phyloP scores from a whole-genome alignment of 2,888 invertebrate genomes.

The Tetranychus truncatus region DNA sequence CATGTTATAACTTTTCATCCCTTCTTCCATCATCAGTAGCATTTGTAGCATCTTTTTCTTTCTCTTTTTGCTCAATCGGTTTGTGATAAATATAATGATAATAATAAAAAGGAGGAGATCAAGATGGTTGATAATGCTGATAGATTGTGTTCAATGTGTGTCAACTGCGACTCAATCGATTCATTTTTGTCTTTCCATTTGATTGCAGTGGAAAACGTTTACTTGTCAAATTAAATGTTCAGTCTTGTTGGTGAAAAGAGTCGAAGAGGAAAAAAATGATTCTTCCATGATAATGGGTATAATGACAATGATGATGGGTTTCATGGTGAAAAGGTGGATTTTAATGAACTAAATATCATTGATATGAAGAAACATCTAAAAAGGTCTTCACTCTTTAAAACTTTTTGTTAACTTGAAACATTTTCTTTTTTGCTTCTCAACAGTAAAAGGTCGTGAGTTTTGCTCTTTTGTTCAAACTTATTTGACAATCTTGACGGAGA shows the following conservation, averaged over 20 bases:
- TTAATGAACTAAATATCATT: too few species aligned
- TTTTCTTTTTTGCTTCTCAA: too few species aligned
- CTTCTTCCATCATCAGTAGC: not conserved
- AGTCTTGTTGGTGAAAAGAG: not conserved
- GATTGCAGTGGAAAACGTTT: not conserved
- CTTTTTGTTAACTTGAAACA: too few species aligned
- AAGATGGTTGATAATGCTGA: not conserved
- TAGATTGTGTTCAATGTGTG: not conserved
- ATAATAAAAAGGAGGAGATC: not conserved
- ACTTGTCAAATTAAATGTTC: not conserved
- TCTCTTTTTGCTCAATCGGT: slow-evolving; percentile 8
- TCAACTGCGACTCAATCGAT: not conserved
- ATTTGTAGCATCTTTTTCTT: slow-evolving; percentile 9
- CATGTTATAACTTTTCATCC: too few species aligned
- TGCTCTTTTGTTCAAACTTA: too few species aligned
- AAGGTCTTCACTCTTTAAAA: too few species aligned
- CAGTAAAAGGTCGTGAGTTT: too few species aligned
- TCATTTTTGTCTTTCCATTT: not conserved
- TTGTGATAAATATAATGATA: not conserved
- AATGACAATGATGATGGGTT: not conserved
- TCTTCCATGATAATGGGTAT: not conserved
- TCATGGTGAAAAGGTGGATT: too few species aligned
- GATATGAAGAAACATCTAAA: too few species aligned
- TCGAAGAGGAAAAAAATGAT: not conserved
- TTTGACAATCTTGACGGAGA: too few species aligned